Conservation (phyloP, 2,888 invertebrate genomes). For the Hemaris fuciformis region DNA sequence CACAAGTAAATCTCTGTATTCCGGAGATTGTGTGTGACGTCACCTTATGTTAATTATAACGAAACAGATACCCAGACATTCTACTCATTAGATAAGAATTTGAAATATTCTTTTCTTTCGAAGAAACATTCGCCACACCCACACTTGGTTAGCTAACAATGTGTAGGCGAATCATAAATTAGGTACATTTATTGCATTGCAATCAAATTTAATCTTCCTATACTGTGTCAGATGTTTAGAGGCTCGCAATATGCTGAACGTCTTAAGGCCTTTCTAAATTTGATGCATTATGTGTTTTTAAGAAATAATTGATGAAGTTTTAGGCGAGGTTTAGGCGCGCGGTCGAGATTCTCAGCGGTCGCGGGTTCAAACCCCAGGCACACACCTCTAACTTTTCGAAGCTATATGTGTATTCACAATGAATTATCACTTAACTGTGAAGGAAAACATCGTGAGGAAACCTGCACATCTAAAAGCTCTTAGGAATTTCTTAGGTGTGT, state of each 20-base stretch:
- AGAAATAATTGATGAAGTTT: too few relatives aligned
- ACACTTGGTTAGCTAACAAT: not conserved
- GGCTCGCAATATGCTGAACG: not conserved
- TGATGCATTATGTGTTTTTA: too few relatives aligned
- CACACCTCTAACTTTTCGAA: too few relatives aligned
- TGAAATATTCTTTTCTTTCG: not conserved
- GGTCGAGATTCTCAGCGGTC: too few relatives aligned
- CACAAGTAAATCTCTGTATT: not conserved
- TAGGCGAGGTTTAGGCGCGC: too few relatives aligned
- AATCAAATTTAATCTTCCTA: not conserved
- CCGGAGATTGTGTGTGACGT: not conserved
- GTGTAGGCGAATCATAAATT: constrained; percentile 3
- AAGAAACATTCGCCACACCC: not conserved
- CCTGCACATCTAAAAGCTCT: too few relatives aligned
- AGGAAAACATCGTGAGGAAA: too few relatives aligned
- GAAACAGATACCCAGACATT: not conserved
- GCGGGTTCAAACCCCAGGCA: too few relatives aligned
- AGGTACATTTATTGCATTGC: constrained; percentile 1
- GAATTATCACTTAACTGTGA: too few relatives aligned
- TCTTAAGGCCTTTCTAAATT: not conserved
- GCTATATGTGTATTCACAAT: too few relatives aligned
- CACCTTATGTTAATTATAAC: not conserved
- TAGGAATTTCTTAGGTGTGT: too few relatives aligned
- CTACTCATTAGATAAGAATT: not conserved
- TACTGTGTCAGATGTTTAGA: not conserved